Evolutionary conservation across 1,140 invertebrate species (phyloP), one percentile per base, ranked within the genome.

Genomic region (Aphelenchoides besseyi): DNA sequence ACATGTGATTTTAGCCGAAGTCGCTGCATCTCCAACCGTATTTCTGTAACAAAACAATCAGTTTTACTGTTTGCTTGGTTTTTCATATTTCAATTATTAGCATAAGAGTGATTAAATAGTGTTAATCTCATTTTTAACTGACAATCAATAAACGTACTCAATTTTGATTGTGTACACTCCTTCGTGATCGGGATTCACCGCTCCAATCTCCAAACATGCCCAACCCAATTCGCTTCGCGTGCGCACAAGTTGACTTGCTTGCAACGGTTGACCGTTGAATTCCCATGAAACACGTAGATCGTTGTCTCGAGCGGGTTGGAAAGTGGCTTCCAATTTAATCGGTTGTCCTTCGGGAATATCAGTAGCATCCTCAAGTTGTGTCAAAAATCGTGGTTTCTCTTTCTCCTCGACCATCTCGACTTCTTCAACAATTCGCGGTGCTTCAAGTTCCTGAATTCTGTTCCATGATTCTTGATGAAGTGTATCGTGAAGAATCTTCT

Each of bases 281-380:
- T 77, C 66, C 82, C 82, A 83, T 53, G 23, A 29, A 30, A 72
- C 70, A 28, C 54, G 61, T 2, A 78, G 74, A 26, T 75, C 64
- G 30, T 77, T 79, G 41, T 77, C 76, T 8, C 73, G 28, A 52
- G 68, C 75, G 18, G 95, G 95, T 82, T 95, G 92, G 52, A 97
- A 91, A 55, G 93, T 90, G 80, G 92, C 95, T 88, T 98, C 95
- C 73, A 98, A 89, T 86, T 97, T 94, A 73, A 92, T 92, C 73
- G 92, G 91, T 80, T 94, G 91, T 59, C 91, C 91, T 89, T 95
- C 93, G 84, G 75, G 70, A 53, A 84, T 71, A 48, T 84, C 81
- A 18, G 74, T 70, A 33, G 70, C 63, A 26, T 70, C 70, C 57
- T 84, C 78, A 18, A 83, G 61, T 57, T 84, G 82, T 28, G 80